Percentiles rank a stretch among this genome's conserved stretches.
phyloP scores from a whole-genome alignment of 1,140 invertebrate species.

The Listronotus bonariensis region DNA sequence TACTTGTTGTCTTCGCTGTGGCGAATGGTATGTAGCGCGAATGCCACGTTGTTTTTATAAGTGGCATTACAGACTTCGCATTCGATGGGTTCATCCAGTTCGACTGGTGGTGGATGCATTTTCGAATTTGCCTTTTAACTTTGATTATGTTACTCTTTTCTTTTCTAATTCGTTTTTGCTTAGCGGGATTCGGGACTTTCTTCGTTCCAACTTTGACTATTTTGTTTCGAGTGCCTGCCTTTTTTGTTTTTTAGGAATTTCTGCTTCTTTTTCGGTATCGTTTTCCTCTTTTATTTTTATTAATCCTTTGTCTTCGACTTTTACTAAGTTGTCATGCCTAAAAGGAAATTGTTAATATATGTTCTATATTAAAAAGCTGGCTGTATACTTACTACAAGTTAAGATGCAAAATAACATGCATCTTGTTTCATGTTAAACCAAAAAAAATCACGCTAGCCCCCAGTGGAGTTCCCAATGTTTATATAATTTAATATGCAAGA shows the following conservation, averaged over 20 bases:
- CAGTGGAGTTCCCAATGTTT: too few species aligned
- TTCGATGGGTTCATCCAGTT: slow-evolving; percentile 51
- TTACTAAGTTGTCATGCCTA: neutral
- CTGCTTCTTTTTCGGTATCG: neutral
- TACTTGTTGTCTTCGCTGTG: slow-evolving; percentile 52
- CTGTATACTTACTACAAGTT: neutral
- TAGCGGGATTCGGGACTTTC: neutral
- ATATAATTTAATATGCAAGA: too few species aligned
- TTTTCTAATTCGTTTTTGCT: neutral
- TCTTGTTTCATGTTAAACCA: too few species aligned
- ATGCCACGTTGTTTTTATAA: slow-evolving; percentile 47
- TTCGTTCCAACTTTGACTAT: slow-evolving; percentile 12
- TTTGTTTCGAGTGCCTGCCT: slow-evolving; percentile 8
- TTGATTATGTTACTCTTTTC: neutral
- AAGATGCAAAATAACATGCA: neutral
- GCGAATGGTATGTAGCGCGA: slow-evolving; percentile 50
- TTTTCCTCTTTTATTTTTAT: neutral
- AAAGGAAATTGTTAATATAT: neutral
- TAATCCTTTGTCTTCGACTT: neutral
- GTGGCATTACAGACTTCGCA: slow-evolving; percentile 50
- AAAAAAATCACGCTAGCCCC: too few species aligned
- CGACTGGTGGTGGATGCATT: slow-evolving; percentile 60
- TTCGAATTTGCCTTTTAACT: slow-evolving; percentile 8
- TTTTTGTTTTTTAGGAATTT: neutral
- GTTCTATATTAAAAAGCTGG: neutral